Evolutionary conservation across 37 sponge, comb jelly and placozoan species (phyloP).

Genomic region (Hexactinellida sp.): DNA sequence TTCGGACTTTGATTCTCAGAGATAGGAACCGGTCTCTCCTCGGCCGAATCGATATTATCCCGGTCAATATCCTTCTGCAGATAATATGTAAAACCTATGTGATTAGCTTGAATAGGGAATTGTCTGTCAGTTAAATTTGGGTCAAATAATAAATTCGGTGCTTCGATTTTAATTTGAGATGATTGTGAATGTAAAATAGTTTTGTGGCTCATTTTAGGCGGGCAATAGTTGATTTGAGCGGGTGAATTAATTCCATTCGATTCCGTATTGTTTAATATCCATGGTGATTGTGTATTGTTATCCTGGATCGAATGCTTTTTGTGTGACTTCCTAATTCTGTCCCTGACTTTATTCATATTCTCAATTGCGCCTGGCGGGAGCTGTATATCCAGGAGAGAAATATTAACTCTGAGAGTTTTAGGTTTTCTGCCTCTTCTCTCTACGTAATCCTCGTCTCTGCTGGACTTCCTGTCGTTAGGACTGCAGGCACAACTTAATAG

Average conservation of each 20-base stretch:
- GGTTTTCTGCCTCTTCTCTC: conserved; percentile 1
- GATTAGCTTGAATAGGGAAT: too few species aligned
- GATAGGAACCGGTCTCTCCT: too few species aligned
- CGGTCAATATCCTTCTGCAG: too few species aligned
- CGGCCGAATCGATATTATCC: too few species aligned
- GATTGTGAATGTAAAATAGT: too few species aligned
- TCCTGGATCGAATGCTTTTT: neutral
- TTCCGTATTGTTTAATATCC: neutral
- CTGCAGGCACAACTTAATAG: too few species aligned
- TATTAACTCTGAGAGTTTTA: neutral
- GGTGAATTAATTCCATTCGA: neutral
- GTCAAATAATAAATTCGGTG: too few species aligned
- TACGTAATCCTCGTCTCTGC: neutral
- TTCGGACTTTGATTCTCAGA: neutral
- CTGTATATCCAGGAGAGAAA: neutral
- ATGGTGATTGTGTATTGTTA: neutral
- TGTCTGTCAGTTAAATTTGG: too few species aligned
- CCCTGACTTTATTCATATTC: neutral
- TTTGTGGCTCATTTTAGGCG: neutral
- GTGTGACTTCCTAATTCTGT: neutral
- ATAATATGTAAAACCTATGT: too few species aligned
- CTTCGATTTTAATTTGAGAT: too few species aligned
- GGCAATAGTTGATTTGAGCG: neutral
- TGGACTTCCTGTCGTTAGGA: too few species aligned
- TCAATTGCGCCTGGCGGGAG: neutral